These are phyloP conservation scores for Sphaeramia orbicularis DNA, from an alignment of 2,797 vertebrate species.

Conservation along the genomic window DNA sequence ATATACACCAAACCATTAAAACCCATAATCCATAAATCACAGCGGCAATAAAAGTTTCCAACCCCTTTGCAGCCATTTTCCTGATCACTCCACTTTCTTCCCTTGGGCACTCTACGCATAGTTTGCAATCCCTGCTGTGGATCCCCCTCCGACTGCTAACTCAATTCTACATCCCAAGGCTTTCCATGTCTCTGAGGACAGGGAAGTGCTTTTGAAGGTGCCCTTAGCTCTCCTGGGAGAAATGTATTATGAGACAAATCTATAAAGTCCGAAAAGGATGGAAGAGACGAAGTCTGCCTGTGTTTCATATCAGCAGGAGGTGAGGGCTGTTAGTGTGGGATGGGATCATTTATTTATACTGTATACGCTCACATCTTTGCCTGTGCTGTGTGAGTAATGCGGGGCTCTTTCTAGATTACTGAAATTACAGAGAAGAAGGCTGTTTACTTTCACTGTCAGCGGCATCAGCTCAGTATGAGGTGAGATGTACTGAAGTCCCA, in stretches of 20 bases:
- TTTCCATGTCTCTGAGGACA: slow-evolving; percentile 43
- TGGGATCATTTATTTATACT: slow-evolving; percentile 26
- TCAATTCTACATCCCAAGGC: slow-evolving; percentile 52
- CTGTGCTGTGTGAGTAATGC: slow-evolving; percentile 4
- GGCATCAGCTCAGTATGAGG: not conserved
- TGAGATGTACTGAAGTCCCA: not conserved
- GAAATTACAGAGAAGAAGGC: not conserved
- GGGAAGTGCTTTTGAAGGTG: slow-evolving; percentile 56
- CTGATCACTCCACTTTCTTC: slow-evolving; percentile 56
- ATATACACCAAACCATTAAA: slow-evolving; percentile 60
- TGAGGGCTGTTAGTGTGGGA: slow-evolving; percentile 12
- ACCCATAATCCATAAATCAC: slow-evolving; percentile 70
- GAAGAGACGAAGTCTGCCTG: slow-evolving; percentile 12
- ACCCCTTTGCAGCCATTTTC: slow-evolving; percentile 46
- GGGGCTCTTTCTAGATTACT: slow-evolving; percentile 1
- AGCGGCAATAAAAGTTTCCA: slow-evolving; percentile 56
- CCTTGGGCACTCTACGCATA: slow-evolving; percentile 48
- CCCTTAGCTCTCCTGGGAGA: slow-evolving; percentile 46
- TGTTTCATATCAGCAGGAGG: slow-evolving; percentile 32
- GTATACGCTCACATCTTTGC: slow-evolving; percentile 1
- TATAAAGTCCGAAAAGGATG: slow-evolving; percentile 28
- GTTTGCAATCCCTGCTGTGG: slow-evolving; percentile 52
- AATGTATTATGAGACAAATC: slow-evolving; percentile 32
- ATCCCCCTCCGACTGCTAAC: slow-evolving; percentile 48
- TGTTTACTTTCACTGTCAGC: not conserved